phyloP scores from a whole-genome alignment of 2,113 vertebrate genomes.

The Sterrhoptilus dennistouni region DNA sequence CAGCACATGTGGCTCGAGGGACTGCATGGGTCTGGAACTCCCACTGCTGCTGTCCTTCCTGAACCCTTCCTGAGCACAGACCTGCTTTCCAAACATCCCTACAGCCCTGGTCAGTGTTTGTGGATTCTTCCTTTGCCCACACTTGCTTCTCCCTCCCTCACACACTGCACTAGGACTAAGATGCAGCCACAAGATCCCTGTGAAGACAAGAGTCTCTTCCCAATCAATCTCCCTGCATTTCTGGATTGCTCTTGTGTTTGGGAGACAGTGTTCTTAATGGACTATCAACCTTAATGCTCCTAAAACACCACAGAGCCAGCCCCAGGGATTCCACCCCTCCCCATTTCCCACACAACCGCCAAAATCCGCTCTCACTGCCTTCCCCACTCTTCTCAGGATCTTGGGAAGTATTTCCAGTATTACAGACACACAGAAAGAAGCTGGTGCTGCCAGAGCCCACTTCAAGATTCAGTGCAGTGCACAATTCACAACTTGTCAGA shows the following conservation, averaged over 20 bases:
- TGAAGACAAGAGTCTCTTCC: neutral
- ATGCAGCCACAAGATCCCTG: neutral
- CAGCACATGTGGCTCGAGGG: neutral
- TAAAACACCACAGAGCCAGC: neutral
- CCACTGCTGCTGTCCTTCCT: neutral
- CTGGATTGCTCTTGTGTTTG: neutral
- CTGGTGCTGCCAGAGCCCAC: neutral
- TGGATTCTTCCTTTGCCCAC: neutral
- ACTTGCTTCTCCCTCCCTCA: neutral
- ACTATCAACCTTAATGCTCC: neutral
- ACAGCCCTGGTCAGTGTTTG: neutral
- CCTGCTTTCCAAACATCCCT: neutral
- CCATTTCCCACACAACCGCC: neutral
- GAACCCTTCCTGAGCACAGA: neutral
- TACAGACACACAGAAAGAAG: neutral
- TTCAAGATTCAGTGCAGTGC: neutral
- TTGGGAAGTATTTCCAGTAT: neutral
- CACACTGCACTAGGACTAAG: neutral
- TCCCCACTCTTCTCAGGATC: neutral
- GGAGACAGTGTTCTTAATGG: neutral
- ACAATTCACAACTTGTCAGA: neutral
- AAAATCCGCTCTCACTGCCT: neutral
- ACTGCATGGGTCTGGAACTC: neutral
- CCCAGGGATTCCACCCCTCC: neutral
- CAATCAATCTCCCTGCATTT: neutral